These are phyloP conservation scores for Linyphia triangularis DNA, from an alignment of 2,888 invertebrate species.

Conservation along the genomic window DNA sequence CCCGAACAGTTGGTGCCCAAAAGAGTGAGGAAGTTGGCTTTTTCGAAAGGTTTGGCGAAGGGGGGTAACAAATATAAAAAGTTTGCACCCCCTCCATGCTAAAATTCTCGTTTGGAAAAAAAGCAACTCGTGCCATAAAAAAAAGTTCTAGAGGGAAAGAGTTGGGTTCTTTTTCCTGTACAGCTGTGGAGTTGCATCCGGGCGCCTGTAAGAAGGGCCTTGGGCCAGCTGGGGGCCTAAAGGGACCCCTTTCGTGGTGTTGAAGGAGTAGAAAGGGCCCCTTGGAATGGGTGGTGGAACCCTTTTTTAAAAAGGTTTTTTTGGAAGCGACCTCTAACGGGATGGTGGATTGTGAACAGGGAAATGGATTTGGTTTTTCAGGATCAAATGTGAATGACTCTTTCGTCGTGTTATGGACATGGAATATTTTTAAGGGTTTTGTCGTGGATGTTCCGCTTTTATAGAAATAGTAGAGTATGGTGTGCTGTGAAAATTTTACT, in stretches of 20 bases:
- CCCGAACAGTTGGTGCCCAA: slow-evolving; percentile 35
- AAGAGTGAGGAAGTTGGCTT: slow-evolving; percentile 52
- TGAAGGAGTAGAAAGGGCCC: slow-evolving; percentile 64
- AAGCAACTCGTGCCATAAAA: slow-evolving; percentile 41
- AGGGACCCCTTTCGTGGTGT: slow-evolving; percentile 41
- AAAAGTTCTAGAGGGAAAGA: slow-evolving; percentile 63
- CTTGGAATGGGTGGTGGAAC: slow-evolving; percentile 25
- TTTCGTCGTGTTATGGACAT: neutral
- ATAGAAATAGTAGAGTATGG: neutral
- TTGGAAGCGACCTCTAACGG: slow-evolving; percentile 44
- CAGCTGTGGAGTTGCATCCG: slow-evolving; percentile 67
- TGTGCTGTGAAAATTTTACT: neutral
- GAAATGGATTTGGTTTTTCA: slow-evolving; percentile 33
- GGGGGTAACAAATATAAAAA: slow-evolving; percentile 41
- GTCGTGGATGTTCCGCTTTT: too few relatives aligned
- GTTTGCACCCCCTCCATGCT: slow-evolving; percentile 35
- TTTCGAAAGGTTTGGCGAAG: slow-evolving; percentile 44
- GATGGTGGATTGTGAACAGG: slow-evolving; percentile 14
- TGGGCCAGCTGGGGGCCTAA: slow-evolving; percentile 54
- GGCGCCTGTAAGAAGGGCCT: slow-evolving; percentile 31
- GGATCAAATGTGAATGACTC: slow-evolving; percentile 64
- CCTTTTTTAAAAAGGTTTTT: slow-evolving; percentile 51
- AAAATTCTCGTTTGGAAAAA: slow-evolving; percentile 39
- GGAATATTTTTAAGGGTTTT: neutral
- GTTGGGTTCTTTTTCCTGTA: slow-evolving; percentile 71